Evolutionary conservation across 2,797 vertebrate species (phyloP).

Genomic region (Epinephelus coioides): DNA sequence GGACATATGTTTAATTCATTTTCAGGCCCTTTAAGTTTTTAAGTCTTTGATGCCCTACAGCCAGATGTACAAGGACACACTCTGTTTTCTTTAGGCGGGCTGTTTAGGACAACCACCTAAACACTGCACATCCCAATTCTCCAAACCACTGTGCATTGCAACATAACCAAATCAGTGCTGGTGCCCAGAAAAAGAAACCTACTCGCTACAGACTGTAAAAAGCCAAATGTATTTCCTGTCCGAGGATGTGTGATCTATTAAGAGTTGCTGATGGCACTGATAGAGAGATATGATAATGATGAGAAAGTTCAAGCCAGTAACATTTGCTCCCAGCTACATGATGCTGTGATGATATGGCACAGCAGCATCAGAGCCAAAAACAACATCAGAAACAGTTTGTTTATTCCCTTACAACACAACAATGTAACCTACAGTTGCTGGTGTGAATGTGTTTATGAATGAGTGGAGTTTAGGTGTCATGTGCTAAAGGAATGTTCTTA

Average conservation of each 20-base stretch:
- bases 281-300: constrained; percentile 58
- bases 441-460: neutral
- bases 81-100: neutral
- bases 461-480: neutral
- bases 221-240: constrained; percentile 22
- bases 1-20: neutral
- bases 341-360: constrained; percentile 50
- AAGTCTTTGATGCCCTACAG: neutral
- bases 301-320: constrained; percentile 41
- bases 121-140: neutral
- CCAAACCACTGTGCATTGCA: neutral
- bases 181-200: constrained; percentile 23
- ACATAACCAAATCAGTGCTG: constrained; percentile 4
- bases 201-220: constrained; percentile 29
- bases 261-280: constrained; percentile 48
- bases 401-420: constrained; percentile 26
- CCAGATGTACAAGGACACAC: neutral
- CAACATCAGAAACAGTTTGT: constrained; percentile 29
- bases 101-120: neutral
- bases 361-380: constrained; percentile 45
- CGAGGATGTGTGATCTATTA: constrained; percentile 42
- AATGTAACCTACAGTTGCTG: neutral
- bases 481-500: neutral
- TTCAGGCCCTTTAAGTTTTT: neutral
- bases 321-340: constrained; percentile 42